phyloP scores from a whole-genome alignment of 2,888 invertebrate genomes.

The Hylaea fasciaria region DNA sequence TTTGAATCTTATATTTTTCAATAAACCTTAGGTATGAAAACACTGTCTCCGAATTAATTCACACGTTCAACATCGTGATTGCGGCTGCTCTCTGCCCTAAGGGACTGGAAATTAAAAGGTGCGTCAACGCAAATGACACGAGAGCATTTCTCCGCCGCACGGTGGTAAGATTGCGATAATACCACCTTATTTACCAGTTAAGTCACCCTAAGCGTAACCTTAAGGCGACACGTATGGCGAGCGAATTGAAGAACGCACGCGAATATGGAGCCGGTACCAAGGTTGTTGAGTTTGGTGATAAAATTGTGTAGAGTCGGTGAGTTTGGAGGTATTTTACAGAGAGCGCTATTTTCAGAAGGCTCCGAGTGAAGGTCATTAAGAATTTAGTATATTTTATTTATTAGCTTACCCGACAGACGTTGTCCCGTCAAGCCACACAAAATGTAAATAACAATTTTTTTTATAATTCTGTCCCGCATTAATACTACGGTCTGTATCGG shows the following conservation, averaged over 20 bases:
- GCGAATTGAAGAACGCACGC: slow-evolving; percentile 58
- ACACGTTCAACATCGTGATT: slow-evolving; percentile 44
- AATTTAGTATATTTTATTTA: too few species aligned
- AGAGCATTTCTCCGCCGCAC: slow-evolving; percentile 52
- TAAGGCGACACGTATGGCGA: slow-evolving; percentile 52
- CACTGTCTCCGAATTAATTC: slow-evolving; percentile 26
- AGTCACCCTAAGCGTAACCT: slow-evolving; percentile 61
- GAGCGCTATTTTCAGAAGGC: neutral
- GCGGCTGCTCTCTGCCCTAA: slow-evolving; percentile 46
- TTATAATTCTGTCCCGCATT: too few species aligned
- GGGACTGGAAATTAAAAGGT: slow-evolving; percentile 54
- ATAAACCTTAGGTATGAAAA: too few species aligned
- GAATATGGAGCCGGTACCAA: slow-evolving; percentile 49
- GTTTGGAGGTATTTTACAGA: neutral
- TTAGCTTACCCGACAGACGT: too few species aligned
- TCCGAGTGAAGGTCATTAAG: too few species aligned
- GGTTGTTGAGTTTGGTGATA: neutral
- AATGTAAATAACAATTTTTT: too few species aligned
- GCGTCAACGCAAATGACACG: slow-evolving; percentile 59
- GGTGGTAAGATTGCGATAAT: slow-evolving; percentile 54
- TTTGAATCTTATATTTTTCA: too few species aligned
- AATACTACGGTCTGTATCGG: too few species aligned
- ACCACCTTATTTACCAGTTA: slow-evolving; percentile 54
- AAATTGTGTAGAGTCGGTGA: neutral
- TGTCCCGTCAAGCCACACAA: too few species aligned